Conservation (phyloP, 2,888 invertebrate genomes). For the Taphrorychus bicolor region DNA sequence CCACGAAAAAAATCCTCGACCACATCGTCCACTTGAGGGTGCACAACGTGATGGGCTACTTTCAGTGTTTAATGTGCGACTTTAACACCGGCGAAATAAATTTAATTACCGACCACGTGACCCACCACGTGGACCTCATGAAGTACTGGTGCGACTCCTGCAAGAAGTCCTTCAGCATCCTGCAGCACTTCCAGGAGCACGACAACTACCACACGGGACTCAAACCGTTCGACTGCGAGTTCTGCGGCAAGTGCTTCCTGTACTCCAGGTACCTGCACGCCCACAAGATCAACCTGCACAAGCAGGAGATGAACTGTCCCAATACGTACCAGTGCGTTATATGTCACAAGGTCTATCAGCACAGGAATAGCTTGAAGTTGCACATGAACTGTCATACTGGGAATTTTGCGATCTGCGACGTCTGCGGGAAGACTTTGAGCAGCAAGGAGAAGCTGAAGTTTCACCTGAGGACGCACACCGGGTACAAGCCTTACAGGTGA, state of each 20-base stretch:
- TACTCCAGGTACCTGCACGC: constrained; percentile 57
- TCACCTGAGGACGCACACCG: constrained; percentile 56
- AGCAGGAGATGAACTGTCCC: constrained; percentile 49
- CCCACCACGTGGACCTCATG: constrained; percentile 54
- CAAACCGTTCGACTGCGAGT: constrained; percentile 64
- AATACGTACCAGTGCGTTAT: constrained; percentile 57
- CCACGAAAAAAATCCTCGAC: constrained; percentile 56
- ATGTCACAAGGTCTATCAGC: constrained; percentile 58
- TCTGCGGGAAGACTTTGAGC: constrained; percentile 66
- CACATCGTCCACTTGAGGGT: constrained; percentile 55
- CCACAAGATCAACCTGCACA: constrained; percentile 57
- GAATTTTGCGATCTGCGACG: constrained; percentile 64
- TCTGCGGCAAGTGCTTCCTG: constrained; percentile 64
- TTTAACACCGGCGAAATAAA: constrained; percentile 53
- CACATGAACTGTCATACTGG: constrained; percentile 63
- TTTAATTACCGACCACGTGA: constrained; percentile 55
- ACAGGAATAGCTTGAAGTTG: constrained; percentile 57
- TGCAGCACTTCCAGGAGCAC: constrained; percentile 66
- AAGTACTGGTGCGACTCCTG: constrained; percentile 65
- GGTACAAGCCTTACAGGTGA: constrained; percentile 54
- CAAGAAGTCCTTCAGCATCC: constrained; percentile 65
- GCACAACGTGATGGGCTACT: constrained; percentile 54
- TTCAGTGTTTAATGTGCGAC: constrained; percentile 57
- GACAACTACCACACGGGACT: constrained; percentile 66
- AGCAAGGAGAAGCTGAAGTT: constrained; percentile 64